Base-by-base conservation (phyloP, 2,888 invertebrate species). In the Chrysina gloriosa region DNA sequence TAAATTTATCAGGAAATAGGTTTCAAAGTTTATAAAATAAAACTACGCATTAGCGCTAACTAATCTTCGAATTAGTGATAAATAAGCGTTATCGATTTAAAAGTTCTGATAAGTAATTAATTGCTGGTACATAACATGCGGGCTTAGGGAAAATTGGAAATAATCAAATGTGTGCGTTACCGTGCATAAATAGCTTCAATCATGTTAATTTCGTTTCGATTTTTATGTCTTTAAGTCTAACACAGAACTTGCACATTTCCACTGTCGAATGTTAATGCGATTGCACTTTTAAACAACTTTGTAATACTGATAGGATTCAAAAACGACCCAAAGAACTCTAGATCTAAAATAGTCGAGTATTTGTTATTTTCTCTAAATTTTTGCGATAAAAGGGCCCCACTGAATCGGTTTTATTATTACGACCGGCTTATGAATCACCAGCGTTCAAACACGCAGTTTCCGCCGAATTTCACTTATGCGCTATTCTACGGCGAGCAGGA, bases 181-280 rank as follows among this genome's bases (percentile, higher is more conserved):
- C 68, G 54, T 54, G 45, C 42, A 29, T 52, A 47, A 36, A 68
- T 34, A 11, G 68, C 54, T 45, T 68, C 64, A 16, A 68, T 68
- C 68, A 68, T 68, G 27, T 11, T 64, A 47, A 45, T 3, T 27
- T 14, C 14, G 27, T 42, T 5, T 16, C 5, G 16, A 42, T 42
- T 45, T 27, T 42, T 23, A 42, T 42, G 58, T 61, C 58, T 61
- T 29, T 42, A 39, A 61, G 16, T n/a, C n/a, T n/a, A 14, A 42
- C 29, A 36, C 58, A 61, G 42, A 61, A 61, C 25, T 27, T 42
- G 27, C 58, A 61, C 58, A 61, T 61, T 16, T 39, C 58, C 58
- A 61, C 58, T 21, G 5, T 45, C 19, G 19, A 52, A 52, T 6
- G 52, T 52, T 52, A 31, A 19, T 25, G 11, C 52, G 16, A 14